A percentile compares a stretch with the other conserved stretches of the same genome.
phyloP scores from a whole-genome alignment of 1,140 invertebrate species.

The Vollenhovia emeryi region DNA sequence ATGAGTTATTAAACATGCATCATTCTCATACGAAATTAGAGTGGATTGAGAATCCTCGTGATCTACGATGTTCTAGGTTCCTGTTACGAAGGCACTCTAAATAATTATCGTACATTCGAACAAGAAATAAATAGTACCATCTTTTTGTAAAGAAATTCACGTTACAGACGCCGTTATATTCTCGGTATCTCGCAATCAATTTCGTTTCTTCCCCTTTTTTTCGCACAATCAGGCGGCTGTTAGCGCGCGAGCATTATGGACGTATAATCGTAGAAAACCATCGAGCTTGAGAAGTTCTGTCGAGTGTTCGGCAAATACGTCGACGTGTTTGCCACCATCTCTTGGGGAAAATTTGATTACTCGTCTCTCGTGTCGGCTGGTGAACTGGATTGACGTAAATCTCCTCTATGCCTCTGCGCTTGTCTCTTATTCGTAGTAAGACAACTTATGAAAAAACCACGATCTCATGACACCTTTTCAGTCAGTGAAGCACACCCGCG shows the following conservation, averaged over 20 bases:
- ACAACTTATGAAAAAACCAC: constrained; percentile 62
- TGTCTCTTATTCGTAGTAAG: constrained; percentile 41
- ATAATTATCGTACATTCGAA: constrained; percentile 5
- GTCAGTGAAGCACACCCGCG: constrained; percentile 6
- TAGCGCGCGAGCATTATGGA: constrained; percentile 60
- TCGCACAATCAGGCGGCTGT: constrained; percentile 5
- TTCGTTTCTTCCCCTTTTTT: neutral
- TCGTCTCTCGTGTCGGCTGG: constrained; percentile 53
- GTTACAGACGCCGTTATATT: neutral
- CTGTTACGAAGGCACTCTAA: neutral
- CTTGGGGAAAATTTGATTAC: constrained; percentile 74
- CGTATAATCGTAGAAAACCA: constrained; percentile 67
- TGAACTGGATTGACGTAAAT: constrained; percentile 68
- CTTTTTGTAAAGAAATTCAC: neutral
- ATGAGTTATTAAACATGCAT: constrained; percentile 67
- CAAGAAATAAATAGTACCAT: neutral
- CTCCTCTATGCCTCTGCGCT: neutral
- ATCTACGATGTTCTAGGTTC: neutral
- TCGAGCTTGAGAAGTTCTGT: constrained; percentile 69
- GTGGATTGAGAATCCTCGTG: constrained; percentile 44
- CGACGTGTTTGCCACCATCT: constrained; percentile 70
- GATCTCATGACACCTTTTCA: constrained; percentile 46
- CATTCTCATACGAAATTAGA: constrained; percentile 58
- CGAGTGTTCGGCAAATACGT: constrained; percentile 71
- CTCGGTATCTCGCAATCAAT: neutral